phyloP scores from a whole-genome alignment of 2,113 vertebrate genomes.

The Polypterus senegalus region DNA sequence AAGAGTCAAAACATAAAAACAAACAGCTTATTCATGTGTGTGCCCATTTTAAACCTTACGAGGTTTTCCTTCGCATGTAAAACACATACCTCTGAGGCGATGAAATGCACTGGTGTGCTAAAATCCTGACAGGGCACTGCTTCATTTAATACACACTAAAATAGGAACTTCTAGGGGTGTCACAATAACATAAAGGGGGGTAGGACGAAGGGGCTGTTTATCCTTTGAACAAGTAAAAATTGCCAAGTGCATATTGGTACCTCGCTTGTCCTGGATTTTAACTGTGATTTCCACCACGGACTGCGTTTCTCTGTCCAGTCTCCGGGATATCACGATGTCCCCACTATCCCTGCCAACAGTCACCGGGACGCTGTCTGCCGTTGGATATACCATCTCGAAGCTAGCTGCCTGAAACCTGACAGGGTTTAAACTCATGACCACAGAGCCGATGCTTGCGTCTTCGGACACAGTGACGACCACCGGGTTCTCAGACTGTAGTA shows the following conservation, averaged over 20 bases:
- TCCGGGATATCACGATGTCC: constrained; percentile 52
- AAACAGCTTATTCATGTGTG: no score
- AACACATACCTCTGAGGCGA: no score
- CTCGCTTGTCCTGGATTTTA: constrained; percentile 62
- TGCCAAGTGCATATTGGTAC: constrained; percentile 25
- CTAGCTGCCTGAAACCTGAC: constrained; percentile 42
- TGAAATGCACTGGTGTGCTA: no score
- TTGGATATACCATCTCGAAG: constrained; percentile 61
- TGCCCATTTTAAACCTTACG: no score
- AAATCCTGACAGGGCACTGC: no score
- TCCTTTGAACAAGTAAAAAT: no score
- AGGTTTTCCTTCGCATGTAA: no score
- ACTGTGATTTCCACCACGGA: constrained; percentile 56
- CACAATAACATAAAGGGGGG: no score
- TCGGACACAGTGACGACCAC: constrained; percentile 59
- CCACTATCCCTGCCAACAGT: constrained; percentile 60
- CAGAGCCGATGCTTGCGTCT: constrained; percentile 56
- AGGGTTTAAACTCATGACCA: constrained; percentile 55
- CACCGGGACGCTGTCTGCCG: constrained; percentile 49
- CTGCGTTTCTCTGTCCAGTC: constrained; percentile 61
- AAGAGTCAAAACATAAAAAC: no score
- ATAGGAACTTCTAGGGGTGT: no score
- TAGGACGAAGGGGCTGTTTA: no score
- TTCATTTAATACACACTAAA: no score
- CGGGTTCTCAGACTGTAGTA: constrained; percentile 35